Base-by-base conservation (phyloP, 2,113 vertebrate species). In the Lasiurus borealis region DNA sequence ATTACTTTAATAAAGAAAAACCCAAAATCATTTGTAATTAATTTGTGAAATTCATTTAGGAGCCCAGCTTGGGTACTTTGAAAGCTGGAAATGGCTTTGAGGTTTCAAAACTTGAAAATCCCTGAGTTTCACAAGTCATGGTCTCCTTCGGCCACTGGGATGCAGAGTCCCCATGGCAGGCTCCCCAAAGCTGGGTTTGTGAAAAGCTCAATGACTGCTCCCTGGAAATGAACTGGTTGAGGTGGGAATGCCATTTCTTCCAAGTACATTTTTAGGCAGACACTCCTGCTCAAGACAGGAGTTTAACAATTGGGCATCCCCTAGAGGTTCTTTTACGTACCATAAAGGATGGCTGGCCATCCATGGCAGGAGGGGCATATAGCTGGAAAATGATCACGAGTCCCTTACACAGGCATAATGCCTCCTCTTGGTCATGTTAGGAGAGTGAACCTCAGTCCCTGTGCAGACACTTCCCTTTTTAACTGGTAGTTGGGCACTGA, bases 101-200 rank as follows among this genome's bases (percentile, higher is more conserved):
- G 54, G 29, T 34, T 31, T 95, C 46, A 48, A 92, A 75, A 46
- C 62, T 71, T 88, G 83, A 85, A 81, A 88, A 82, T 59, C 18
- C 10, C n/a, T 27, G 14, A 31, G 23, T 36, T 77, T 93, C 50
- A 23, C 4, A n/a, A 75, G 71, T 76, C 27, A n/a, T 27, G 44
- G 21, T 5, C 21, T 64, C 34, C 89, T 57, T 11, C 19, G n/a
- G 62, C 62, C 12, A 12, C 11, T 27, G 13, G 64, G 40, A 72
- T 13, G 54, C 75, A 88, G 64, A 15, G 34, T 44, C 36, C 40
- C 21, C 5, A 23, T 0, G 40, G 75, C 16, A 88, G 80, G 59
- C 23, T 3, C 31, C 50, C 66, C 40, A 40, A n/a, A 73, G 8
- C 62, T 57, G 40, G 54, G 50, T 50, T 36, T 44, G 8, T 31